phyloP scores from a whole-genome alignment of 2,888 invertebrate genomes.

The Ramazzottius varieornatus region DNA sequence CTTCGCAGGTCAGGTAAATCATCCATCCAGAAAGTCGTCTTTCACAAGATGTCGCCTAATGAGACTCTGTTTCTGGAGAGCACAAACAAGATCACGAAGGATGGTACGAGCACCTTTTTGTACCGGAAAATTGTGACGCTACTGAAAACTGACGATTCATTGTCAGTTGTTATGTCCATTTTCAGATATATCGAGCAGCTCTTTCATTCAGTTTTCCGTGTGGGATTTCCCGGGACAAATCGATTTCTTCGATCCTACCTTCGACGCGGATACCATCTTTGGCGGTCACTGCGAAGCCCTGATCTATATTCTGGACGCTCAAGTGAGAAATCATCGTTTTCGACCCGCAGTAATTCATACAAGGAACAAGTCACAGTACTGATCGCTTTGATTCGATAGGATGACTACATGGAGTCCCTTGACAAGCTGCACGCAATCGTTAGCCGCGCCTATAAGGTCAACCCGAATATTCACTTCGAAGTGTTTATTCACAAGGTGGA shows the following conservation, averaged over 20 bases:
- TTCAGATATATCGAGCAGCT: conserved; percentile 66
- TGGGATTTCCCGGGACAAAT: conserved; percentile 99
- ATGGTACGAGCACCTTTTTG: conserved; percentile 27
- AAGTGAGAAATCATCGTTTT: conserved; percentile 14
- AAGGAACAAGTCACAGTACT: conserved; percentile 12
- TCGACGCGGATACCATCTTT: conserved; percentile 85
- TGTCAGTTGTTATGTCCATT: conserved; percentile 8
- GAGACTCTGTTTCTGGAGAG: conserved; percentile 94
- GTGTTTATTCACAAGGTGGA: conserved; percentile 97
- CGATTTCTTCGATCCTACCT: conserved; percentile 81
- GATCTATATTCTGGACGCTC: conserved; percentile 96
- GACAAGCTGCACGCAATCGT: conserved; percentile 74
- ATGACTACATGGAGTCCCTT: conserved; percentile 87
- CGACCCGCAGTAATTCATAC: neutral
- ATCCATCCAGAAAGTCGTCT: conserved; percentile 98
- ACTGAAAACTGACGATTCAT: neutral
- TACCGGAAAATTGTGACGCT: too few relatives aligned
- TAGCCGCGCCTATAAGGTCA: conserved; percentile 71
- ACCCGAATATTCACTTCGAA: conserved; percentile 84
- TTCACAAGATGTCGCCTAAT: conserved; percentile 99
- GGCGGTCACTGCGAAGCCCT: conserved; percentile 77
- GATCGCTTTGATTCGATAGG: conserved; percentile 30
- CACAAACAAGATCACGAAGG: conserved; percentile 90
- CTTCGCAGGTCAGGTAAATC: conserved; percentile 71
- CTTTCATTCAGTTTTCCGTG: conserved; percentile 98